Base-by-base conservation (phyloP, 2,888 invertebrate species). In the Ichneumon xanthorius region DNA sequence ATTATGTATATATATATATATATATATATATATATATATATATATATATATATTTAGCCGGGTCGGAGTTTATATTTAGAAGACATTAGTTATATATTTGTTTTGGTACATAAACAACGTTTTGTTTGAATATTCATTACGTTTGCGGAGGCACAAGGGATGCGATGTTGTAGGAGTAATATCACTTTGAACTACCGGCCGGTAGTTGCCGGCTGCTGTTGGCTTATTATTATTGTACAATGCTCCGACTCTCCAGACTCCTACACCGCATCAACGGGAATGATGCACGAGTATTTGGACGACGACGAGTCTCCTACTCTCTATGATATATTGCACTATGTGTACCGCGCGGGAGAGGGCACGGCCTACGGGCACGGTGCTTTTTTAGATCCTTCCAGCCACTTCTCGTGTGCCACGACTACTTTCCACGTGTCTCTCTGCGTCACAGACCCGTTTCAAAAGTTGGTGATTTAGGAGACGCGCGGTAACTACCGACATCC, bases 231-330 rank as follows among this genome's bases (percentile, higher is more conserved):
- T 82, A 87, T 84, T 85, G 79, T 33, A 87, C 85, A 87, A 87
- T 87, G 80, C 82, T 77, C 72, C 67, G 33, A 65, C 75, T 78
- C 78, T 72, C 48, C 77, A 55, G 73, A 87, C 87, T 87, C 86
- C 86, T 86, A 87, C 87, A 80, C 80, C 78, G 61, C 81, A 79
- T 79, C 82, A 82, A 75, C 78, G 72, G 71, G 85, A 81, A 87
- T 85, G 86, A 87, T 86, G 71, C 86, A 86, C 84, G 86, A 86
- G 82, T 73, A 75, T 87, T 86, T 85, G 81, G 86, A 86, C 84
- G 80, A 81, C 70, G 78, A 67, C 77, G 71, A 77, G 75, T 77
- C 77, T 80, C 79, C 84, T 65, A 72, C 77, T 50, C 71, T 61
- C 86, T 68, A 71, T 87, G 87, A 87, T 85, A 85, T 87, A 87